Evolutionary conservation across 1,140 invertebrate species (phyloP), one percentile per base, ranked within the genome.

Genomic region (Lepidostoma basale): DNA sequence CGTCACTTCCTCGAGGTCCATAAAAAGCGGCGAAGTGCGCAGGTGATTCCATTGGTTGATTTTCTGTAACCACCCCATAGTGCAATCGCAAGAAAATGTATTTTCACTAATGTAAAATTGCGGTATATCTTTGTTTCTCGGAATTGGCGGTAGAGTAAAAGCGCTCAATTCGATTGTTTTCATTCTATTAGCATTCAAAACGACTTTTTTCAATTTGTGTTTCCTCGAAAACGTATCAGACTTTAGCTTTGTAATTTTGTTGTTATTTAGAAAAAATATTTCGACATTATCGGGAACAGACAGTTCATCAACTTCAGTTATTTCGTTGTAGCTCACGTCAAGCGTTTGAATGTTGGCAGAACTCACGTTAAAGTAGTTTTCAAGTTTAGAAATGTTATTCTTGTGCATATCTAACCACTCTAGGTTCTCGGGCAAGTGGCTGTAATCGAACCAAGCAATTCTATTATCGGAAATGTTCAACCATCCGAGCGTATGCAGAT

Each of bases 51-150:
- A 83, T 73, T 89, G 85, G 79, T 92, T 92, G 60, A 93, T 89
- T 70, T 89, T 85, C 69, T 90, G 88, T 54, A 95, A 76, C 91
- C 91, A 94, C 78, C 93, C 91, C 91, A 94, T 92, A 30, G 87
- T 88, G 81, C 92, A 94, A 76, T 94, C 90, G 77, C 92, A 94
- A 54, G 89, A 83, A 76, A 94, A 90, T 10, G 92, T 90, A 85
- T 94, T 94, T 69, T 89, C 86, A n/a, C 88, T 89, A 70, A 93
- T 88, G 76, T 89, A 92, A 78, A 93, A 92, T 77, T 89, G 86
- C 12, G 90, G 89, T 72, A 91, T 75, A 67, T 88, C 85, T 74
- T 82, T 85, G 67, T 88, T 83, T 72, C 86, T 85, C 1, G 86
- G 85, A 49, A 91, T 87, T 72, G 86, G 81, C 60, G 85, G 85